phyloP scores from a whole-genome alignment of 2,888 invertebrate species.

The Aradus depressus region DNA sequence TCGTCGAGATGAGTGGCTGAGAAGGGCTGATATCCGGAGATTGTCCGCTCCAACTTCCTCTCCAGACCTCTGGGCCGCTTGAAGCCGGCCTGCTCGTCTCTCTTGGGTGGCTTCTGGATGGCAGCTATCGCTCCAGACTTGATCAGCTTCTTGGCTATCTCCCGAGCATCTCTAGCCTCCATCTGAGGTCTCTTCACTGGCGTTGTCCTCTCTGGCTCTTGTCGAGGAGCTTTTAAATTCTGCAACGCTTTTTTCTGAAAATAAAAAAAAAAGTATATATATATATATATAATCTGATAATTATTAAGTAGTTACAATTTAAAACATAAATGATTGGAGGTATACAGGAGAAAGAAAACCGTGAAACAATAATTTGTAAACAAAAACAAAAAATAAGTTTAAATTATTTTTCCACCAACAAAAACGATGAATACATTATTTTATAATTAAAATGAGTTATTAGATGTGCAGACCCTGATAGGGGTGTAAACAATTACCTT shows the following conservation, averaged over 20 bases:
- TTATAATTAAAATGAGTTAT: too few species aligned
- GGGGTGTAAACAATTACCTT: too few species aligned
- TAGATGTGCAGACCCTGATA: too few species aligned
- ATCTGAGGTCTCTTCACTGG: conserved; percentile 58
- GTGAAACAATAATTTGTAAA: background rate
- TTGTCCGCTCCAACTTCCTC: conserved; percentile 47
- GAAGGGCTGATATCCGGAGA: conserved; percentile 84
- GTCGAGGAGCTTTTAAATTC: conserved; percentile 73
- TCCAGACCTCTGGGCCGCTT: conserved; percentile 66
- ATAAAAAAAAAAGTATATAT: conserved; percentile 10
- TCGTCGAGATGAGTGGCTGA: conserved; percentile 71
- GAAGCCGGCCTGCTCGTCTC: conserved; percentile 79
- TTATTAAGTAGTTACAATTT: background rate
- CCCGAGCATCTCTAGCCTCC: conserved; percentile 84
- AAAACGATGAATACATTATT: too few species aligned
- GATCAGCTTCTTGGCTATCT: conserved; percentile 87
- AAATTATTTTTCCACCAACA: too few species aligned
- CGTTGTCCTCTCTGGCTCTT: conserved; percentile 72
- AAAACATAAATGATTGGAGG: background rate
- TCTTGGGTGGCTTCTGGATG: conserved; percentile 69
- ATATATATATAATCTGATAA: background rate
- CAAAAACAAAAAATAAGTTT: background rate
- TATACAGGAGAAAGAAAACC: background rate
- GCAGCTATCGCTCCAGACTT: conserved; percentile 86
- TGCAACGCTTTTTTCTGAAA: conserved; percentile 67